These are phyloP conservation scores for Masticophis lateralis DNA, from an alignment of 2,797 vertebrate genomes.

Conservation along the genomic window DNA sequence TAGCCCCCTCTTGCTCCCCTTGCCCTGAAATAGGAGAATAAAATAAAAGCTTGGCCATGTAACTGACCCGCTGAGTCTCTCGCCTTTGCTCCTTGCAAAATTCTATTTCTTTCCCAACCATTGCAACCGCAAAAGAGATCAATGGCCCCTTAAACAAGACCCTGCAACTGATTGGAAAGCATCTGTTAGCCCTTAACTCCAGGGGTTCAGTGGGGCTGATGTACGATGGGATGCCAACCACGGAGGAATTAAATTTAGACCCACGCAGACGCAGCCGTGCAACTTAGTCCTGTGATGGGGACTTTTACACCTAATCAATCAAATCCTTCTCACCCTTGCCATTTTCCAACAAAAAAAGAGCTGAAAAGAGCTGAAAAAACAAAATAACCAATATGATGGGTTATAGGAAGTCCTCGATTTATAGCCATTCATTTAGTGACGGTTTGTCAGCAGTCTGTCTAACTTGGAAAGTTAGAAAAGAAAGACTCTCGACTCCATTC, in stretches of 20 bases:
- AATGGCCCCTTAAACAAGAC: too few species aligned
- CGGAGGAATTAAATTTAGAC: neutral
- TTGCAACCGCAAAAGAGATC: neutral
- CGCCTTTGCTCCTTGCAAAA: neutral
- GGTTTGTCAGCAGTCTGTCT: too few species aligned
- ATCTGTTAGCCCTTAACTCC: neutral
- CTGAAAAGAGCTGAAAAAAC: neutral
- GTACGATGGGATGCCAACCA: neutral
- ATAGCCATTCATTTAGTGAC: neutral
- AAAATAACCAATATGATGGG: neutral
- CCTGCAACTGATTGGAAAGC: neutral
- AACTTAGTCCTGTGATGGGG: neutral
- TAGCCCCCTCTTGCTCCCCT: neutral
- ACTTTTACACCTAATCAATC: neutral
- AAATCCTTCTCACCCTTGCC: neutral
- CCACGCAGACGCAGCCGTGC: neutral
- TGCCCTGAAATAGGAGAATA: neutral
- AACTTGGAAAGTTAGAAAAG: too few species aligned
- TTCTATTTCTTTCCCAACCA: neutral
- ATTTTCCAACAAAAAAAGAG: neutral
- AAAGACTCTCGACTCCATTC: too few species aligned
- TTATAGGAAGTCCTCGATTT: neutral
- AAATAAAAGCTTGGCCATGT: neutral
- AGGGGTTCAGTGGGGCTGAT: neutral
- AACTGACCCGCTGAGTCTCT: neutral